These are phyloP conservation scores for Tetragnatha versicolor DNA, from an alignment of 1,140 invertebrate species.

Conservation along the genomic window DNA sequence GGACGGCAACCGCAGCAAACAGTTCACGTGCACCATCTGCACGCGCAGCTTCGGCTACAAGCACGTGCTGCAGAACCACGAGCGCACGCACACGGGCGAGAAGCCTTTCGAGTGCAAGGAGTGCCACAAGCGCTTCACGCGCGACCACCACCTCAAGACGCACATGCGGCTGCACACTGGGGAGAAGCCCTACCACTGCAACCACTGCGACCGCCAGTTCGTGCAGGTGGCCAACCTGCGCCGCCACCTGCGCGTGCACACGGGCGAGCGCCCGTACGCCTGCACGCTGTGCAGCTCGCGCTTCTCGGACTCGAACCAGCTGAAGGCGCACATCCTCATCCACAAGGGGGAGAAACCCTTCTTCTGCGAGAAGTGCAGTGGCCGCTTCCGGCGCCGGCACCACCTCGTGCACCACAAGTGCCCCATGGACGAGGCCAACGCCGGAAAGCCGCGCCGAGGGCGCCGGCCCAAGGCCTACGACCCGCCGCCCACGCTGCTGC, in stretches of 20 bases:
- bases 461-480: conserved; percentile 58
- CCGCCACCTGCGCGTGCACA: conserved; percentile 91
- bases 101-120: conserved; percentile 95
- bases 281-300: conserved; percentile 87
- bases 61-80: conserved; percentile 94
- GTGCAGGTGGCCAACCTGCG: conserved; percentile 92
- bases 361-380: conserved; percentile 77
- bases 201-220: conserved; percentile 88
- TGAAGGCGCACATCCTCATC: conserved; percentile 87
- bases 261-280: conserved; percentile 91
- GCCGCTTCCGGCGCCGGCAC: conserved; percentile 80
- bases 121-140: conserved; percentile 93
- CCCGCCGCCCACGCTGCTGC: background rate
- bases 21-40: conserved; percentile 87
- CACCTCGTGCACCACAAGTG: conserved; percentile 87
- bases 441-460: conserved; percentile 63
- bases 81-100: conserved; percentile 94
- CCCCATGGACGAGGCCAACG: conserved; percentile 64
- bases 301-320: conserved; percentile 92
- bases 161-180: conserved; percentile 92
- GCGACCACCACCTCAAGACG: conserved; percentile 92
- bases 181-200: conserved; percentile 91
- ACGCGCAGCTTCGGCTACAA: conserved; percentile 90
- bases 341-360: conserved; percentile 91
- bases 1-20: conserved; percentile 70